Percentiles rank a stretch among this genome's conserved stretches.
Evolutionary conservation across 1,140 invertebrate species (phyloP).

Genomic region (Palaemon carinicauda): DNA sequence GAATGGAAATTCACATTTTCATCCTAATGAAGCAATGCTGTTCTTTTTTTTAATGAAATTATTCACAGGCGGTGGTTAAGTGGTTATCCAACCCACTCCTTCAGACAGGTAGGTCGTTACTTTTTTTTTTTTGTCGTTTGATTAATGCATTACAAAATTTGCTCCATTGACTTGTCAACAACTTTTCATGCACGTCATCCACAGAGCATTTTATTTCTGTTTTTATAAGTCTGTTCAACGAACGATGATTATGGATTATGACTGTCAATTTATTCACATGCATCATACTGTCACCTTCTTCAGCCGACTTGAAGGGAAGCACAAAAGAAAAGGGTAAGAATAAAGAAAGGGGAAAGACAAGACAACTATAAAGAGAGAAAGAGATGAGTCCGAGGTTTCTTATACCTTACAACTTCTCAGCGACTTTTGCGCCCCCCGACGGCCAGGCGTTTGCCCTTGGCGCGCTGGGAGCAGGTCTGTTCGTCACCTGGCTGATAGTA

Average conservation of each 20-base stretch:
- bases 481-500: neutral
- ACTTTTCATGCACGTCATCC: no score
- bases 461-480: neutral
- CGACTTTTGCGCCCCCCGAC: neutral
- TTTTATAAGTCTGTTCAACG: no score
- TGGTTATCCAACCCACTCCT: conserved; percentile 18
- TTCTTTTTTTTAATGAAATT: neutral
- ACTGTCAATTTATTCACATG: no score
- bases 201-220: no score
- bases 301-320: no score
- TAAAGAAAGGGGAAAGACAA: neutral
- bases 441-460: neutral
- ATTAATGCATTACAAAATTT: no score
- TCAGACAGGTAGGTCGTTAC: conserved; percentile 20
- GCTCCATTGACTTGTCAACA: no score
- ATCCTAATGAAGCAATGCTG: no score
- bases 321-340: no score
- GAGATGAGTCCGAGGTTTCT: neutral
- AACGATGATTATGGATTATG: no score
- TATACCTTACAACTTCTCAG: neutral
- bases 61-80: conserved; percentile 33
- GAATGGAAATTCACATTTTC: no score
- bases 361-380: neutral
- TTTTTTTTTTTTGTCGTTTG: neutral
- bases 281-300: no score